Evolutionary conservation across 1,140 invertebrate species (phyloP), one percentile per base, ranked within the genome.

Genomic region (Macrobrachium nipponense): DNA sequence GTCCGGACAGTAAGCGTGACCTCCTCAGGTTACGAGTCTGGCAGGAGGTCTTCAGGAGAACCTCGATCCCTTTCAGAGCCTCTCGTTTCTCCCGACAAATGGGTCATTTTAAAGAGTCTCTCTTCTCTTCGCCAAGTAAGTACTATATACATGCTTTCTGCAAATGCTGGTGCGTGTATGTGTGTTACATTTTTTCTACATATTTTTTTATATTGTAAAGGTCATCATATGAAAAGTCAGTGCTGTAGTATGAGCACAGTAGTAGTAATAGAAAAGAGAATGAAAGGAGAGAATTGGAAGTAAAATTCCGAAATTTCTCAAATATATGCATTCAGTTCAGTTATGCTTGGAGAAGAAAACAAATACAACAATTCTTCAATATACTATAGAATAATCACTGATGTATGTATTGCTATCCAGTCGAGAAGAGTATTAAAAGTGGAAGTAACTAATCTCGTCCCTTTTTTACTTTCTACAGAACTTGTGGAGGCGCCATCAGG

Each of bases 21-120:
- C 58, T 85, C 83, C 23, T 85, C 83, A 23, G 83, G 83, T 5
- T 85, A 85, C 10, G 83, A 85, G 83, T 85, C 83, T 70, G 83
- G 61, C 15, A 78, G 83, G 20, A 78, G 83, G 76, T 85, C 76
- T 27, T 85, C 83, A 23, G 83, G 83, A 27, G 83, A 85, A 58
- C 83, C 83, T 27, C 70, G 68, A 59, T 85, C 83, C 15, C 83
- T 85, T 23, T 85, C 83, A 2, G 83, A 85, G 77, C 83, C 83
- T 60, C 62, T 85, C 14, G 83, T 85, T 36, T 78, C 83, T 27
- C 83, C 83, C 2, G 83, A 85, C 15, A 85, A 85, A 27, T 85
- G 83, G 83, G 83, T 85, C 27, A 85, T 85, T n/a, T 64, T 85
- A n/a, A 85, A 85, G 66, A 72, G 62, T 43, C 83, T 85, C 61